phyloP scores from a whole-genome alignment of 2,797 vertebrate genomes.

The Alexandromys oeconomus region DNA sequence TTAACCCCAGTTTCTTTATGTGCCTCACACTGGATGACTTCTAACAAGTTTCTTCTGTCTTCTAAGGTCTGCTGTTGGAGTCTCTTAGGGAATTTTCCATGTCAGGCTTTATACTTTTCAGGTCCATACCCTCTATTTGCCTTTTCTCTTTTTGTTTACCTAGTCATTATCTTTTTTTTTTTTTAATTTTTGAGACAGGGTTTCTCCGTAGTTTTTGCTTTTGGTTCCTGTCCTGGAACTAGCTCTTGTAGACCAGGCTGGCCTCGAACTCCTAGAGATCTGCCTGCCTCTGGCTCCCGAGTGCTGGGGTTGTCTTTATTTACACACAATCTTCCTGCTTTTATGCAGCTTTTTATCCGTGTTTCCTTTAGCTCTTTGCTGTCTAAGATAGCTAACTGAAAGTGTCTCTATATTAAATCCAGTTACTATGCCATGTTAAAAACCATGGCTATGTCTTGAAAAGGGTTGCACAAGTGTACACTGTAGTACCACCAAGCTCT shows the following conservation, averaged over 20 bases:
- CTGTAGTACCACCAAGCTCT: conserved; percentile 22
- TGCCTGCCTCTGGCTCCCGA: no score
- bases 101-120: background rate
- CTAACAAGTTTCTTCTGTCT: background rate
- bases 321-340: background rate
- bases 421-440: conserved; percentile 27
- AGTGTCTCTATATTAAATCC: background rate
- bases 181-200: no score
- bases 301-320: background rate
- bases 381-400: background rate
- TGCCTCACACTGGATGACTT: background rate
- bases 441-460: background rate
- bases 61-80: background rate
- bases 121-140: background rate
- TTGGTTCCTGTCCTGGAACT: no score
- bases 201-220: no score
- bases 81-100: background rate
- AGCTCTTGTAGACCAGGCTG: no score
- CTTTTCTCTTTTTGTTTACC: background rate
- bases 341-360: background rate
- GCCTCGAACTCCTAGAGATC: no score
- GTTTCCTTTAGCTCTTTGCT: background rate
- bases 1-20: background rate
- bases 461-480: background rate
- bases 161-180: background rate